Conservation (phyloP, 2,888 invertebrate genomes). For the Synergus japonicus region DNA sequence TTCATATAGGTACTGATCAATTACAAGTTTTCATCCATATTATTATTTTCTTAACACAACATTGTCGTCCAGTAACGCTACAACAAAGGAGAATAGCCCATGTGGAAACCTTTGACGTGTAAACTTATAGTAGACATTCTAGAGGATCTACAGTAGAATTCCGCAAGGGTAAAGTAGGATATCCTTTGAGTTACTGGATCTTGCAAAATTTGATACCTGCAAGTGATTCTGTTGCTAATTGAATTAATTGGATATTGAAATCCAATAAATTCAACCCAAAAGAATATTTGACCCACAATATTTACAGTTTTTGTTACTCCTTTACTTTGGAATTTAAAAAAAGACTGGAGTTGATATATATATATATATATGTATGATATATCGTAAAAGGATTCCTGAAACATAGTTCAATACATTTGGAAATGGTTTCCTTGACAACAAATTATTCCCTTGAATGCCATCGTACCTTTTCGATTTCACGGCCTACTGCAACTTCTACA, state of each 20-base stretch:
- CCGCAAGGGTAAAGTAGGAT: background rate
- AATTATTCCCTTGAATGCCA: constrained; percentile 15
- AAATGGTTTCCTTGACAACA: constrained; percentile 1
- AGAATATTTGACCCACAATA: too few relatives aligned
- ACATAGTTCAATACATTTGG: background rate
- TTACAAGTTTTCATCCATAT: background rate
- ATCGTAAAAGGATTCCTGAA: background rate
- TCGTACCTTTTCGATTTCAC: constrained; percentile 27
- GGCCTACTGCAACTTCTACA: background rate
- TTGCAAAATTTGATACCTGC: background rate
- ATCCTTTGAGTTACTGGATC: background rate
- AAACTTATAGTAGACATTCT: background rate
- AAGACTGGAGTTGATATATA: too few relatives aligned
- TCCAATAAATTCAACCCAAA: too few relatives aligned
- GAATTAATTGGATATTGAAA: background rate
- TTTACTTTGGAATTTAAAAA: too few relatives aligned
- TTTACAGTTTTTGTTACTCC: too few relatives aligned
- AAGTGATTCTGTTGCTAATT: background rate
- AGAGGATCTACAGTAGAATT: background rate
- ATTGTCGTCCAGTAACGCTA: background rate
- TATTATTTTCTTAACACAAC: background rate
- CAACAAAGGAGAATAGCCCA: background rate
- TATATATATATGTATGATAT: too few relatives aligned
- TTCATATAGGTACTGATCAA: too few relatives aligned
- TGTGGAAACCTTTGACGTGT: background rate